These are phyloP conservation scores for Coilia nasus DNA, from an alignment of 2,797 vertebrate species.

Conservation along the genomic window DNA sequence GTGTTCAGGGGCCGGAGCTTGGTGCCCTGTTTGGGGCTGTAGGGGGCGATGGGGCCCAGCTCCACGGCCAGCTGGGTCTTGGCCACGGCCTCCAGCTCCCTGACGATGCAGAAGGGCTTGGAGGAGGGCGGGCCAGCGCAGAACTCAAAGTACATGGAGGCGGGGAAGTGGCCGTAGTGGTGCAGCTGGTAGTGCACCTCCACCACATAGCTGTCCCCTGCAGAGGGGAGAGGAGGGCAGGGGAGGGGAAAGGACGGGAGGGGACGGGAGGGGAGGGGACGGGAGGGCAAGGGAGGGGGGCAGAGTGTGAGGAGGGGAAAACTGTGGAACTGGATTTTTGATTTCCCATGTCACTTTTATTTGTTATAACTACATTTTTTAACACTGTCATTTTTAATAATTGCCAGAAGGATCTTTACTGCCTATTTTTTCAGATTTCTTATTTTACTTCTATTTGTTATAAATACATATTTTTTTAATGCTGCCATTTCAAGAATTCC, in stretches of 20 bases:
- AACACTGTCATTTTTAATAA: too few relatives aligned
- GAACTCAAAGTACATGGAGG: conserved; percentile 81
- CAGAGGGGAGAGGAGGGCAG: not conserved
- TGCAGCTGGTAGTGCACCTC: conserved; percentile 68
- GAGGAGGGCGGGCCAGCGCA: conserved; percentile 62
- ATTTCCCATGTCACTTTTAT: too few relatives aligned
- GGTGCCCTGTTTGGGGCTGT: conserved; percentile 66
- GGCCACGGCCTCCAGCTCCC: conserved; percentile 75
- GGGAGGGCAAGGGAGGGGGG: not conserved
- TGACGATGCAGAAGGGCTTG: conserved; percentile 79
- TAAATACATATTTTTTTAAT: too few relatives aligned
- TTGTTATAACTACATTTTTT: too few relatives aligned
- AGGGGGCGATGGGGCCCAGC: conserved; percentile 80
- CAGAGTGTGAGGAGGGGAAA: too few relatives aligned
- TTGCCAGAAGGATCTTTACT: too few relatives aligned
- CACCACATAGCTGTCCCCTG: conserved; percentile 78
- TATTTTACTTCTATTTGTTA: too few relatives aligned
- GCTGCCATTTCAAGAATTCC: too few relatives aligned
- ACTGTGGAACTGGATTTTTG: too few relatives aligned
- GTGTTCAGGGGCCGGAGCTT: conserved; percentile 54
- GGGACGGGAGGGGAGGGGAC: not conserved
- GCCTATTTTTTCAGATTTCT: too few relatives aligned
- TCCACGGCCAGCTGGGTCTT: conserved; percentile 73
- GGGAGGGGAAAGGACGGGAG: not conserved
- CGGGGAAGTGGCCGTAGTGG: conserved; percentile 77